phyloP scores from a whole-genome alignment of 2,113 vertebrate species.

The Bambusicola thoracicus region DNA sequence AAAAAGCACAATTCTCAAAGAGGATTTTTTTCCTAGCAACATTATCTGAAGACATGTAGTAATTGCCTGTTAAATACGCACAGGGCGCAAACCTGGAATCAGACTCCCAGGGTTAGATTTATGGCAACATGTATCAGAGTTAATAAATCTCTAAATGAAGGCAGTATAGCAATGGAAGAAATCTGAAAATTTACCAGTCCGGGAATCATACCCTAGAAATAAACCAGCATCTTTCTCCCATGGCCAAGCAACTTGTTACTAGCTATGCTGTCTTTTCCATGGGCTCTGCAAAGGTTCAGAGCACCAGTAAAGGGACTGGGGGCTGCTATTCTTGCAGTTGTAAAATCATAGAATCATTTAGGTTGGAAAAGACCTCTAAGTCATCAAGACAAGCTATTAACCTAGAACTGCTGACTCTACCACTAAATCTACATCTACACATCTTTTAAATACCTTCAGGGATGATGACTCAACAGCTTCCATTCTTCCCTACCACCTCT shows the following conservation, averaged over 20 bases:
- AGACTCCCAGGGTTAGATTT: neutral
- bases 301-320: neutral
- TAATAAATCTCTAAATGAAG: neutral
- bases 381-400: neutral
- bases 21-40: neutral
- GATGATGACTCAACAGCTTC: neutral
- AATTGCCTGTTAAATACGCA: neutral
- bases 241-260: accelerated
- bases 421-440: neutral
- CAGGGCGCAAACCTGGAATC: neutral
- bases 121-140: neutral
- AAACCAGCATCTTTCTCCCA: accelerated
- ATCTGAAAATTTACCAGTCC: neutral
- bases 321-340: neutral
- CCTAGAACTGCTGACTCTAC: neutral
- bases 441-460: neutral
- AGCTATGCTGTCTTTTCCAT: accelerated
- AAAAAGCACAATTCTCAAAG: neutral
- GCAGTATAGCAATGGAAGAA: neutral
- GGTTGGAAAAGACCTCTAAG: neutral
- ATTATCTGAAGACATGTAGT: neutral
- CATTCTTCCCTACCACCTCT: no score
- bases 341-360: neutral
- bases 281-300: neutral
- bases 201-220: neutral